A percentile compares a stretch with the other conserved stretches of the same genome.
phyloP scores from a whole-genome alignment of 2,113 vertebrate species.

The Neotoma lepida region DNA sequence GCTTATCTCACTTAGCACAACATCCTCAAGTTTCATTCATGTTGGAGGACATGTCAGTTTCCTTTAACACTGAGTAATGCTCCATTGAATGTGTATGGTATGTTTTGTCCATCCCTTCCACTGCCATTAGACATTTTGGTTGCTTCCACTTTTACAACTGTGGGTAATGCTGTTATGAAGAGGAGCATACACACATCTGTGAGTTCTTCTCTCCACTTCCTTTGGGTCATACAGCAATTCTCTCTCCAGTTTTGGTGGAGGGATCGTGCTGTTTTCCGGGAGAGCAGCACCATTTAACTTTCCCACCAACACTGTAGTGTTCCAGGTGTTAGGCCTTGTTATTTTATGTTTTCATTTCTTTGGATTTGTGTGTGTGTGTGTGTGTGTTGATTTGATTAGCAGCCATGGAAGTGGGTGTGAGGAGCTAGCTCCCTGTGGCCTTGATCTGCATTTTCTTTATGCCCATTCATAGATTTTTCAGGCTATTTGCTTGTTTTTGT shows the following conservation, averaged over 20 bases:
- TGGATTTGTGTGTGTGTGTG: not conserved
- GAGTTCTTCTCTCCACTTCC: not conserved
- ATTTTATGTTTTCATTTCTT: not conserved
- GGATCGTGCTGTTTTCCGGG: not conserved
- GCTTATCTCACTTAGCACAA: not conserved
- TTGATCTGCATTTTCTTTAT: not conserved
- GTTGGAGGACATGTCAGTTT: not conserved
- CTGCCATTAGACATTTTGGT: not conserved
- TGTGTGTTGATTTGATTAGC: no score
- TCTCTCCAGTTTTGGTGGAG: not conserved
- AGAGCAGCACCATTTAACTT: not conserved
- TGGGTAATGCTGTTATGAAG: not conserved
- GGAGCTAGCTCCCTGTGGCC: not conserved
- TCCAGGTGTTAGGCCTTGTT: not conserved
- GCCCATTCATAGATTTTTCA: not conserved
- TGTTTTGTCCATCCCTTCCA: not conserved
- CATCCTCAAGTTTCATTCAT: not conserved
- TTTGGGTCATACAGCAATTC: not conserved
- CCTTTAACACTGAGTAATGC: conserved; percentile 9
- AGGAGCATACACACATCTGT: not conserved
- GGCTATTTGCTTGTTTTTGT: not conserved
- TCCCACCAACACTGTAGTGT: not conserved
- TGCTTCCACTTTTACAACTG: not conserved
- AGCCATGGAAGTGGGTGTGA: not conserved
- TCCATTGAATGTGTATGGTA: not conserved